Base-by-base conservation (phyloP, 2,888 invertebrate genomes). In the Teleiodes luculella region DNA sequence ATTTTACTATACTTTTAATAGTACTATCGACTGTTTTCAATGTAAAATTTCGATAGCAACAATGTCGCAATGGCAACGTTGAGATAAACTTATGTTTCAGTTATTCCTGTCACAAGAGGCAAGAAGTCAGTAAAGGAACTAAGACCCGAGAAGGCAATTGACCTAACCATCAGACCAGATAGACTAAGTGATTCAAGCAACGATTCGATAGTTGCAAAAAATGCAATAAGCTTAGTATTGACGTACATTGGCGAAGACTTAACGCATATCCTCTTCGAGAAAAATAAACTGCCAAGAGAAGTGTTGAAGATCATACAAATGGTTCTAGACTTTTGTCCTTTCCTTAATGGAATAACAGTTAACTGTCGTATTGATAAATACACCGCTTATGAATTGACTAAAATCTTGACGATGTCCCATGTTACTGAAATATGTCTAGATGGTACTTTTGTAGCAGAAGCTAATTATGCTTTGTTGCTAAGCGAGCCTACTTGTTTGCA, bases 351-450 rank as follows among this genome's bases (percentile, higher is more conserved):
- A 13, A 46, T 72, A 1, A 56, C 62, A 1, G 63, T 74, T 5
- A 61, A 65, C 11, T 52, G 58, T n/a, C 67, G 69, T 2, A 51
- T 72, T 1, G 59, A 69, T 41, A 56, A 54, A 13, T 61, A 55
- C 10, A 60, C 61, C 0, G 7, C 69, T 1, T 61, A 73, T 41
- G 74, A 72, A 59, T 62, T 74, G 7, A 54, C 55, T 30, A 64
- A 66, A 20, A 58, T 71, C 31, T 55, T 71, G 0, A 55, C 57
- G 2, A 11, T 16, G 0, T 66, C 68, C 0, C 57, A 64, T 24
- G 67, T 73, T 35, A 69, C 74, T 1, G 68, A 71, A 11, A 10
- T 74, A 5, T 62, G 58, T 51, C 54, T 75, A 0, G 72, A 74
- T 39, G 62, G 61, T 16, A 64, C 63, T 3, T 62, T 52, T 31